These are phyloP conservation scores for Drosophila paracracens DNA, from an alignment of 2,888 invertebrate species.

Conservation along the genomic window DNA sequence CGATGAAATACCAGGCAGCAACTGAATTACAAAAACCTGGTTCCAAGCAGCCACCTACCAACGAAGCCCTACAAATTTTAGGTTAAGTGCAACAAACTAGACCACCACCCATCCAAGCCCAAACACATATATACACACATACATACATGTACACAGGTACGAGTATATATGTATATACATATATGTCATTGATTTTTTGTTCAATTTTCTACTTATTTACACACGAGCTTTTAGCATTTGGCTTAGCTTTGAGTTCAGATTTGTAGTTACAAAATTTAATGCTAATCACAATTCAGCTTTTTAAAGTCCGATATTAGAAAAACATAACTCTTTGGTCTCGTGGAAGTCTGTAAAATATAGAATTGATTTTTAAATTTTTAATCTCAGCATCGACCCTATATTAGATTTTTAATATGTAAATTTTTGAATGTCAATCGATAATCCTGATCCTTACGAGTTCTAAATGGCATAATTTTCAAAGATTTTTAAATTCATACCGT, in stretches of 20 bases:
- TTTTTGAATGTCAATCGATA: not conserved
- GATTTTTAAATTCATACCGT: not conserved
- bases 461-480: not conserved
- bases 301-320: not conserved
- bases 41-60: conserved; percentile 10
- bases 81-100: conserved; percentile 73
- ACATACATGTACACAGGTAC: not conserved
- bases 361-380: not conserved
- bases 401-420: not conserved
- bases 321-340: not conserved
- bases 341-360: not conserved
- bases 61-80: conserved; percentile 65
- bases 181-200: conserved; percentile 40
- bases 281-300: not conserved
- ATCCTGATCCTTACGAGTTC: not conserved
- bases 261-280: not conserved
- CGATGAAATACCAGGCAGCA: conserved; percentile 53
- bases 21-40: conserved; percentile 52
- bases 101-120: conserved; percentile 9
- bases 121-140: not conserved
- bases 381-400: not conserved
- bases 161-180: not conserved
- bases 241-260: not conserved
- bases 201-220: conserved; percentile 7
- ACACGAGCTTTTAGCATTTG: not conserved